Base-by-base conservation (phyloP, 2,888 invertebrate species). In the Autographa pulchrina region DNA sequence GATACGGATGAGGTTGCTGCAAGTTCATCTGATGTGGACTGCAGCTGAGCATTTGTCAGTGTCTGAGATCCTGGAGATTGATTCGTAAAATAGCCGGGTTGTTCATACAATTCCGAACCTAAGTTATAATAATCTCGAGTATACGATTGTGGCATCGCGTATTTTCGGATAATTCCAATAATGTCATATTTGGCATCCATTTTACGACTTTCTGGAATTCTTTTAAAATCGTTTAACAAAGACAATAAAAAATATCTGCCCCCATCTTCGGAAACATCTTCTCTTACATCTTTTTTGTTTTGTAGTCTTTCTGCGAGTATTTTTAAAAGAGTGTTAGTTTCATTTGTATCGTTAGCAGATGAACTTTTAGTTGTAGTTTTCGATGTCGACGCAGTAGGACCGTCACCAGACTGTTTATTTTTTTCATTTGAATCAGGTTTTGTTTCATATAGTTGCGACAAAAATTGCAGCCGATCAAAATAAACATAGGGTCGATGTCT, bases 191-290 rank as follows among this genome's bases (percentile, higher is more conserved):
- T 68, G 56, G 52, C 65, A 73, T 70, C 73, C 69, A 74, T 74
- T 74, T 74, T 74, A 54, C 70, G 63, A 66, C 60, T 58, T 62
- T 68, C 65, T 5, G 66, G 75, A 48, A 68, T 72, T 4, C 41
- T 72, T 25, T 70, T 70, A 54, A 72, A 72, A 25, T 75, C 70
- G 48, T 72, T 70, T 72, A 72, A 59, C 18, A 72, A 69, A 58
- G 75, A 75, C 66, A 75, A 70, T 58, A 70, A 74, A 54, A 74
- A 73, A 73, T 73, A 69, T 65, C 70, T 68, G 2, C 71, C 70
- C 6, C 65, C 68, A 48, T 77, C 75, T 77, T 76, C 68, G 62
- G 59, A 73, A 52, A 32, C 32, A 65, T 73, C 76, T 76, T 58
- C 70, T 0, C 58, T 73, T 32, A n/a, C n/a, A n/a, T n/a, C n/a